Base-by-base conservation (phyloP, 2,888 invertebrate genomes). In the Tipula helvola region DNA sequence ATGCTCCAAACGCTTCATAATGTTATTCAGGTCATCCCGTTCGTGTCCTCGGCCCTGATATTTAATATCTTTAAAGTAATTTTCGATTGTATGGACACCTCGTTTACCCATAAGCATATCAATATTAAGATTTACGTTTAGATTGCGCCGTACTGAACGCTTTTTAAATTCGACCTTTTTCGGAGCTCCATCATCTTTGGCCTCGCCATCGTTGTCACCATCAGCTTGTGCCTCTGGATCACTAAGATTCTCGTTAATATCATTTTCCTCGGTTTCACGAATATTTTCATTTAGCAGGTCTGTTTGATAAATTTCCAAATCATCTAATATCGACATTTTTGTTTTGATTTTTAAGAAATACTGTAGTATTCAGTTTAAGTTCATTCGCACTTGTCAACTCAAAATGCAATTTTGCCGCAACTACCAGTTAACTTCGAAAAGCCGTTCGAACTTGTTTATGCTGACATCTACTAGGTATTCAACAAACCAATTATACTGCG, bases 1-100 rank as follows among this genome's bases (percentile, higher is more conserved):
- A 90, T 98, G 97, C 89, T 98, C 97, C 87, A 98, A 90, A 87
- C 94, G 95, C 87, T 95, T 95, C 92, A 99, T 93, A 0, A 98
- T 92, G 87, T 94, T 91, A 89, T 96, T 94, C 57, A 99, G 92
- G 91, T 99, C 98, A 86, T 95, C 93, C 88, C 94, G 95, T 91
- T 98, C 98, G 90, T 95, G 92, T 0, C 96, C 96, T 91, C 95
- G 96, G 0, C 94, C 94, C 90, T 94, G 94, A 89, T 96, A 96
- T 90, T 96, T 95, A 13, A 97, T 95, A 89, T 96, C 94, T 89
- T 96, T 94, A 89, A 97, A 98, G 89, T 96, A 93, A 3, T 95
- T 93, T 87, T 96, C 95, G 57, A 98, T 93, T 0, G 95, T 94
- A n/a, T 95, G 94, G 87, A 98, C 93, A 0, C 98, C 98, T 88